These are phyloP conservation scores for Noctua janthe DNA, from an alignment of 2,888 invertebrate species.

Conservation along the genomic window DNA sequence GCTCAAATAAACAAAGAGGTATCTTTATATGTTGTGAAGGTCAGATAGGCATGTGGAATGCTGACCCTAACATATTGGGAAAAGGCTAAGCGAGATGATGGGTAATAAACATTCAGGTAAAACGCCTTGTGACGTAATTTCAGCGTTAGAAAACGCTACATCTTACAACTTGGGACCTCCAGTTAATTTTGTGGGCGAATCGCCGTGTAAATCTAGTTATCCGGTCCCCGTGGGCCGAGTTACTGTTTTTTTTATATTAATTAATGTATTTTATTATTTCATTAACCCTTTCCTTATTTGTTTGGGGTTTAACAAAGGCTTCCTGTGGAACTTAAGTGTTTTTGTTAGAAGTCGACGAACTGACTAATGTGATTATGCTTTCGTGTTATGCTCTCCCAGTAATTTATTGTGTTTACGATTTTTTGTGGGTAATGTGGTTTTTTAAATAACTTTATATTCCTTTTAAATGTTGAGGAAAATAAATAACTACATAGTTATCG, in stretches of 20 bases:
- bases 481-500: neutral
- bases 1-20: accelerated
- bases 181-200: constrained; percentile 74
- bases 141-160: constrained; percentile 12
- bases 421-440: neutral
- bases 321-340: constrained; percentile 59
- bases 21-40: neutral
- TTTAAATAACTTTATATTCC: neutral
- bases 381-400: constrained; percentile 18
- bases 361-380: constrained; percentile 46
- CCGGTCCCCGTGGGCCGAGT: constrained; percentile 63
- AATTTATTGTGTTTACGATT: constrained; percentile 15
- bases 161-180: constrained; percentile 39
- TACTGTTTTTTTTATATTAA: constrained; percentile 73
- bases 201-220: constrained; percentile 76
- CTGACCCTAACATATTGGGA: neutral
- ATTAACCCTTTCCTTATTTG: constrained; percentile 73
- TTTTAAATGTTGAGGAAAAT: neutral
- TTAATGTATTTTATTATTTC: constrained; percentile 75
- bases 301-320: constrained; percentile 61
- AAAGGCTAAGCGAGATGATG: neutral
- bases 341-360: constrained; percentile 33
- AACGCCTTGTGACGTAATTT: neutral
- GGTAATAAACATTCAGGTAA: neutral
- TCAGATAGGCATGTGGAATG: neutral